A percentile compares a stretch with the other conserved stretches of the same genome.
Evolutionary conservation across 2,113 vertebrate species (phyloP).

Genomic region (Elachura formosa): DNA sequence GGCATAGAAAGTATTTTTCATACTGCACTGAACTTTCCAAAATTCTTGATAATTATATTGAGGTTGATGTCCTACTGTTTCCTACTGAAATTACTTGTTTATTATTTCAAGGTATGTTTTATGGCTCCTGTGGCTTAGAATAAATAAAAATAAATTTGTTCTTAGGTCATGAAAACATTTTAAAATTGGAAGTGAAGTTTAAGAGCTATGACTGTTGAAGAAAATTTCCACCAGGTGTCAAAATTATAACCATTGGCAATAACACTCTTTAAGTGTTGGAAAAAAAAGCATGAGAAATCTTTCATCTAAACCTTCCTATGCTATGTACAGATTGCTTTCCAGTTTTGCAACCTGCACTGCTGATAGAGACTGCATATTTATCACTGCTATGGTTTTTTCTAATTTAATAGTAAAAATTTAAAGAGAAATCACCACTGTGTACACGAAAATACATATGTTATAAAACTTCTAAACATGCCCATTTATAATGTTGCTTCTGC

Average conservation of each 20-base stretch:
- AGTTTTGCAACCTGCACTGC: background rate
- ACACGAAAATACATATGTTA: background rate
- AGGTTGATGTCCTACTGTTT: background rate
- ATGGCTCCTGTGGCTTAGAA: background rate
- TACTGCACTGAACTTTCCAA: background rate
- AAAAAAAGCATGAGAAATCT: background rate
- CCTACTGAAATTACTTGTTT: background rate
- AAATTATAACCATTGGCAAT: background rate
- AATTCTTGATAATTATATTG: background rate
- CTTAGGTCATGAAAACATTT: background rate
- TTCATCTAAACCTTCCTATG: background rate
- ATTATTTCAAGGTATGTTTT: background rate
- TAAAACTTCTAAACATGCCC: background rate
- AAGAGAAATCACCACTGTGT: background rate
- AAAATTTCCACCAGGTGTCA: background rate
- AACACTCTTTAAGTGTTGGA: background rate
- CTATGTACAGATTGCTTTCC: background rate
- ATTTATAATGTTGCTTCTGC: conserved; percentile 9
- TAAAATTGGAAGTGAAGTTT: background rate
- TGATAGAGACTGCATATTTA: background rate
- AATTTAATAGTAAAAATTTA: background rate
- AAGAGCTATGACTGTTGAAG: background rate
- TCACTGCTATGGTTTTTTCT: background rate
- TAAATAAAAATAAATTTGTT: background rate
- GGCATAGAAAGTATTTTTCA: conserved; percentile 1